phyloP scores from a whole-genome alignment of 2,888 invertebrate genomes.

The Agriotes lineatus region DNA sequence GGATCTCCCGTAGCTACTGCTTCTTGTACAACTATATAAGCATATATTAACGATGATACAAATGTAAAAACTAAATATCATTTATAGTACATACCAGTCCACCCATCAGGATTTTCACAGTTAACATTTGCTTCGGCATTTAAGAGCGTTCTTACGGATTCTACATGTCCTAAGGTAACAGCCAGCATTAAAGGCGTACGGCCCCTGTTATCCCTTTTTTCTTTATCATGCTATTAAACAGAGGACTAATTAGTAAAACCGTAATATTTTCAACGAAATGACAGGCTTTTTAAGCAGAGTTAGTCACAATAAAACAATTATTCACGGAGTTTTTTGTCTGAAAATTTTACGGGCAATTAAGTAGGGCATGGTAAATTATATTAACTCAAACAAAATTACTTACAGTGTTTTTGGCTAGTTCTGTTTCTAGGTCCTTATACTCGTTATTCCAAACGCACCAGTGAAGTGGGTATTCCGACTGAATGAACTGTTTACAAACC shows the following conservation, averaged over 20 bases:
- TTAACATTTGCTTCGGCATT: conserved; percentile 88
- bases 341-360: too few relatives aligned
- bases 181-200: conserved; percentile 94
- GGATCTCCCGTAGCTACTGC: conserved; percentile 94
- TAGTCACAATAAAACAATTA: too few relatives aligned
- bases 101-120: conserved; percentile 87
- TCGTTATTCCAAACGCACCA: conserved; percentile 90
- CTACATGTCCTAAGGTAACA: conserved; percentile 89
- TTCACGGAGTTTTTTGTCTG: too few relatives aligned
- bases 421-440: conserved; percentile 75
- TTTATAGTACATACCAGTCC: conserved; percentile 88
- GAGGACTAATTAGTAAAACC: background rate
- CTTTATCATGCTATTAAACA: conserved; percentile 75
- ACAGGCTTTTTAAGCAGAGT: too few relatives aligned
- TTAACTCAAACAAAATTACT: conserved; percentile 51
- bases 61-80: too few relatives aligned
- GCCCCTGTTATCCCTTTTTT: conserved; percentile 86
- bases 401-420: conserved; percentile 76
- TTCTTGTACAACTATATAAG: conserved; percentile 84
- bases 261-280: too few relatives aligned
- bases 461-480: conserved; percentile 83
- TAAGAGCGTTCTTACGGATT: conserved; percentile 81
- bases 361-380: too few relatives aligned
- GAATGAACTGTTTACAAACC: conserved; percentile 71
- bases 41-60: too few relatives aligned